Base-by-base conservation (phyloP, 1,140 invertebrate genomes). In the Trypoxylus dichotomus region DNA sequence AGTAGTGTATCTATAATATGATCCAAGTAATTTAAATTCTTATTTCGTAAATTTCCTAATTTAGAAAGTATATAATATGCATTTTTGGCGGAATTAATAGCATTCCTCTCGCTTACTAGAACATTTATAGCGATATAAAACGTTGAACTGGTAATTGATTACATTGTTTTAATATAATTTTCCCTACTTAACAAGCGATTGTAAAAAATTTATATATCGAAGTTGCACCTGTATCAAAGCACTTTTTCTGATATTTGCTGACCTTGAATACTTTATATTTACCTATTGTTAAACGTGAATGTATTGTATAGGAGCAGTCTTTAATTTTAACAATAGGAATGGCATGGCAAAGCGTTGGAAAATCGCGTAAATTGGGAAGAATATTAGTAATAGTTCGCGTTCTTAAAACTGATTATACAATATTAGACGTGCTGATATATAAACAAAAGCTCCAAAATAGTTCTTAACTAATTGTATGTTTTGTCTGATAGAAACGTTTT, bases 401-500 rank as follows among this genome's bases (percentile, higher is more conserved):
- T 63, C 10, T 63, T 47, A 47, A 63, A 27, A 19, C 6, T 63
- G 60, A 63, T 63, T 63, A 63, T 63, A 63, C 60, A 63, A 63
- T 63, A 63, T 19, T 47, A 3, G 43, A 63, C 60, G 25, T 24
- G 60, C 60, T 63, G 25, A 63, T 63, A 63, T 63, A 63, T 63
- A 63, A 63, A 63, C 60, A 63, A 27, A 63, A 63, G 19, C 25
- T 76, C 54, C 8, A 76, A 60, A 76, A 76, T 60, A 76, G 43
- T 76, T 60, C 37, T 76, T 63, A 54, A 42, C n/a, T 19, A 54
- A 54, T 42, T 29, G 27, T 15, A 29, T 76, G 47, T 76, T 58
- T 47, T 76, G 25, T 58, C n/a, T 77, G n/a, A 37, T 37, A 8
- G 32, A 37, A 27, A 75, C 43, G 11, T 47, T 19, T 13, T 3